Percentiles rank a stretch among this genome's conserved stretches.
Conservation (phyloP, 1,140 invertebrate genomes). For the Saccostrea glomerata region DNA sequence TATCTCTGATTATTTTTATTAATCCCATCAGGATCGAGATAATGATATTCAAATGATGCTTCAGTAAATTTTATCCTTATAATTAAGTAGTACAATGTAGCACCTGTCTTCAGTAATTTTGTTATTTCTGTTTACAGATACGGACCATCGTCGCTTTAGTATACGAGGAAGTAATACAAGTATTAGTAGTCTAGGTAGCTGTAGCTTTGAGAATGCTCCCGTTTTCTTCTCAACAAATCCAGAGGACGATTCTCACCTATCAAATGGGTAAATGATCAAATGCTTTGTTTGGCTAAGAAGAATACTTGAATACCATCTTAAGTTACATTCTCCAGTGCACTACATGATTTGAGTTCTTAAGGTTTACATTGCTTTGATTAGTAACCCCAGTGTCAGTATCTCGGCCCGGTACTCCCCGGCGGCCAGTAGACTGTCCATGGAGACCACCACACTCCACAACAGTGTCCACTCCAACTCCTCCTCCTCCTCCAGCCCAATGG, state of each 20-base stretch:
- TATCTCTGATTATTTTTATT: no score
- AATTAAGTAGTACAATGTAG: no score
- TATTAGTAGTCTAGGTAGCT: slow-evolving; percentile 60
- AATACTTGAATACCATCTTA: background rate
- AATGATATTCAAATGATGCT: no score
- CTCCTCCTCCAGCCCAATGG: slow-evolving; percentile 64
- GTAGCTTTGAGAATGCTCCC: slow-evolving; percentile 51
- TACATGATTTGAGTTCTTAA: no score
- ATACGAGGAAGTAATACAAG: slow-evolving; percentile 59
- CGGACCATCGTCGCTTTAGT: slow-evolving; percentile 50
- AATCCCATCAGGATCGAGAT: no score
- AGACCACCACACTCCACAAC: slow-evolving; percentile 40
- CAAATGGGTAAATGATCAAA: slow-evolving; percentile 43
- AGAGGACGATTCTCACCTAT: slow-evolving; percentile 44
- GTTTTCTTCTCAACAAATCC: slow-evolving; percentile 53
- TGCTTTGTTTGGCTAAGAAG: no score
- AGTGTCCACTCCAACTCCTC: slow-evolving; percentile 29
- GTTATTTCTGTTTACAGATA: slow-evolving; percentile 44
- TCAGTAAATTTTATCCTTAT: no score
- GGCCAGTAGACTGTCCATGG: slow-evolving; percentile 7
- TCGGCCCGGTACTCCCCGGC: slow-evolving; percentile 2
- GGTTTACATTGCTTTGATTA: slow-evolving; percentile 40
- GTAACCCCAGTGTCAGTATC: slow-evolving; percentile 45
- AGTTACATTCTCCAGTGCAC: background rate
- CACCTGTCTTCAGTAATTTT: no score